Conservation (phyloP, 2,113 vertebrate species). For the Rhea pennata region DNA sequence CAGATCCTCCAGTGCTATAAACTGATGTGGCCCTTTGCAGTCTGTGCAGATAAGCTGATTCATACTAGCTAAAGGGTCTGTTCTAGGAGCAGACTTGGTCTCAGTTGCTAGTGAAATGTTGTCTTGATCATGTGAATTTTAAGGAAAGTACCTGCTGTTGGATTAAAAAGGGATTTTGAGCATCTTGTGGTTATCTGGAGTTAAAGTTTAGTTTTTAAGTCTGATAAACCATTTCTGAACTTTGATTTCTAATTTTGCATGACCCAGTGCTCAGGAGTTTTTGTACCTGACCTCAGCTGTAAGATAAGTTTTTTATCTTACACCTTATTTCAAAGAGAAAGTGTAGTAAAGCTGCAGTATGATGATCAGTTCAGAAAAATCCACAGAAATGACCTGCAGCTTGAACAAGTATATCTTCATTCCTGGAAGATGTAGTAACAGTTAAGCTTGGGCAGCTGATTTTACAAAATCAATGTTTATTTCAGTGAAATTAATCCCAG, state of each 20-base stretch:
- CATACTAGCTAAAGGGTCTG: neutral
- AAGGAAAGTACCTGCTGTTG: neutral
- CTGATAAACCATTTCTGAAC: neutral
- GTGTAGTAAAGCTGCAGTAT: neutral
- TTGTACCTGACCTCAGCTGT: neutral
- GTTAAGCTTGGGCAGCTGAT: constrained; percentile 3
- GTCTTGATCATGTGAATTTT: neutral
- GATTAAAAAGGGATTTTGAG: neutral
- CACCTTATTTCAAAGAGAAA: neutral
- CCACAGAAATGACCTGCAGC: neutral
- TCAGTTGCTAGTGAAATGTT: neutral
- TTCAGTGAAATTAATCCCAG: constrained; percentile 54
- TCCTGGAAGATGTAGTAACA: constrained; percentile 34
- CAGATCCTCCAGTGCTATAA: neutral
- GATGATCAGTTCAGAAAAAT: neutral
- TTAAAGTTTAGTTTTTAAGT: neutral
- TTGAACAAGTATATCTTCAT: constrained; percentile 19
- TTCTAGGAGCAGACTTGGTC: neutral
- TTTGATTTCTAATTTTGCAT: neutral
- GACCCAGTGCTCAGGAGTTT: neutral
- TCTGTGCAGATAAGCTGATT: neutral
- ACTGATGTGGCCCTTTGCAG: neutral
- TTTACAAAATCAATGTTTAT: constrained; percentile 45
- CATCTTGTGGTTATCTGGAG: neutral
- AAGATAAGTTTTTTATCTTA: neutral